Evolutionary conservation across 2,797 vertebrate species (phyloP).

Genomic region (Micrastur ruficollis): DNA sequence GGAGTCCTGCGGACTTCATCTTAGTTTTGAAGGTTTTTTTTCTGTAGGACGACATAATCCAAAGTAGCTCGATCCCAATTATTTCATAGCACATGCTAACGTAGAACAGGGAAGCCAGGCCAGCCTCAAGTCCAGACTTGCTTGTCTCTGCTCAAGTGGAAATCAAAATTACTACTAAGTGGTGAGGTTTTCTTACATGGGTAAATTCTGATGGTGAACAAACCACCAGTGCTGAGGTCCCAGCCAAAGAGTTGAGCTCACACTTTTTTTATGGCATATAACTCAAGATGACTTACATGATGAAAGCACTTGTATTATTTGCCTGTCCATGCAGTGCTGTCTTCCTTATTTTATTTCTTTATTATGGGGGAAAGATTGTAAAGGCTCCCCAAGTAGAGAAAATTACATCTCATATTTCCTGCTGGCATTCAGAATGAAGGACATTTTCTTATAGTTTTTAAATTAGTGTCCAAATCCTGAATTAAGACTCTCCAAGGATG

Average conservation of each 20-base stretch:
- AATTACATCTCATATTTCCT: neutral
- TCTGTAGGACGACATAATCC: neutral
- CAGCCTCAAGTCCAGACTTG: neutral
- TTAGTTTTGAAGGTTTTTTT: neutral
- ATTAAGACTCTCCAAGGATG: neutral
- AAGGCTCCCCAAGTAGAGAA: neutral
- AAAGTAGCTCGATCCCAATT: neutral
- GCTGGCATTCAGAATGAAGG: neutral
- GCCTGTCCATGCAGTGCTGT: neutral
- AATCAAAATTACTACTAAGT: neutral
- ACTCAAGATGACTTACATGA: neutral
- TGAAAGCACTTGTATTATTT: neutral
- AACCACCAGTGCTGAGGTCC: neutral
- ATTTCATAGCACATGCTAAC: neutral
- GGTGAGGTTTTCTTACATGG: neutral
- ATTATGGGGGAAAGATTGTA: neutral
- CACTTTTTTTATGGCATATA: neutral
- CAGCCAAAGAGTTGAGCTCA: neutral
- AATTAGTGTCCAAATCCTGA: neutral
- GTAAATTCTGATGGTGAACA: neutral
- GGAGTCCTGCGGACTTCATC: neutral
- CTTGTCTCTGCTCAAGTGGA: neutral
- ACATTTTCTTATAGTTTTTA: conserved; percentile 2
- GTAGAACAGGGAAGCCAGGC: neutral
- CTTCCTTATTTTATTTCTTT: neutral